phyloP scores from a whole-genome alignment of 2,113 vertebrate genomes.

The Prochilodus magdalenae region DNA sequence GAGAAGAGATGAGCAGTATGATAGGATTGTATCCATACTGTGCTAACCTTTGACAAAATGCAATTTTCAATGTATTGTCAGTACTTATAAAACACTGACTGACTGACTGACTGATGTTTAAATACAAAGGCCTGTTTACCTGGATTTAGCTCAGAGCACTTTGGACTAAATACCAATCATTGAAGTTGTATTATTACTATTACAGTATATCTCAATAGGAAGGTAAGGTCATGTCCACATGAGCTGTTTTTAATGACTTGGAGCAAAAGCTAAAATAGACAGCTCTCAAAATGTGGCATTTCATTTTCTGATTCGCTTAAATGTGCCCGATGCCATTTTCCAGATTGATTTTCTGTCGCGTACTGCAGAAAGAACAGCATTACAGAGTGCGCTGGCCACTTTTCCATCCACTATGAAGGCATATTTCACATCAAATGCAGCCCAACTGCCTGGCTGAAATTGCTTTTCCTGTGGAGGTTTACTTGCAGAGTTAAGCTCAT shows the following conservation, averaged over 20 bases:
- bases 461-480: conserved; percentile 3
- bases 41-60: no score
- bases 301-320: neutral
- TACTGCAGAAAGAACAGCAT: neutral
- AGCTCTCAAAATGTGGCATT: neutral
- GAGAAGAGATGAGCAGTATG: no score
- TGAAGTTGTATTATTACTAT: no score
- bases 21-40: no score
- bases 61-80: no score
- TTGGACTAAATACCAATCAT: no score
- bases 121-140: no score
- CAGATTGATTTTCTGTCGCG: neutral
- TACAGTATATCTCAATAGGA: no score
- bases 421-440: neutral
- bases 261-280: neutral
- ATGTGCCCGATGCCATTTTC: neutral
- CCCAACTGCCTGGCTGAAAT: neutral
- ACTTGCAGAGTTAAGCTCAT: conserved; percentile 32
- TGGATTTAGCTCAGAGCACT: no score
- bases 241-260: neutral
- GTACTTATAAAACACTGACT: no score
- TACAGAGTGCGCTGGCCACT: neutral
- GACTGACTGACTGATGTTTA: no score
- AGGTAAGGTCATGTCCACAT: neutral
- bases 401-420: neutral